Evolutionary conservation across 2,888 invertebrate genomes (phyloP).

Genomic region (Thereva unica): DNA sequence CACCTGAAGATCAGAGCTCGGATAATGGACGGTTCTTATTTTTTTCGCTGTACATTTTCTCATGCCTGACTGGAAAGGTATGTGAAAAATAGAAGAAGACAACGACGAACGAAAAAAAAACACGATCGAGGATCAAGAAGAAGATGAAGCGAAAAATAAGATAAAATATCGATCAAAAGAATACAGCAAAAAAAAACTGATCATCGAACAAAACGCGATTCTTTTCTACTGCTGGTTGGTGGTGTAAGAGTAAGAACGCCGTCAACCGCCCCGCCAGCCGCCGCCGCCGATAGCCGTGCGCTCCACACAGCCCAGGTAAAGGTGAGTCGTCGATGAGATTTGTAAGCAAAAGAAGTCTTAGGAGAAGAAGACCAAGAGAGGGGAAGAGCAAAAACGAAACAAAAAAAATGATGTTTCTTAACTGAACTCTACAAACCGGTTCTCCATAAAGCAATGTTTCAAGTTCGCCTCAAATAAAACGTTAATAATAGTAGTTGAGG

Average conservation of each 20-base stretch:
- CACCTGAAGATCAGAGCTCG: conserved; percentile 8
- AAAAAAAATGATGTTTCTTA: conserved; percentile 21
- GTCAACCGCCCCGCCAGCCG: too few species aligned
- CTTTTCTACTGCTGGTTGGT: too few species aligned
- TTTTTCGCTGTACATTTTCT: conserved; percentile 1
- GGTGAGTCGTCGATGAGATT: background rate
- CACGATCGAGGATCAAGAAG: conserved; percentile 21
- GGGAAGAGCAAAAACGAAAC: too few species aligned
- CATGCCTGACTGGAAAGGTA: conserved; percentile 2
- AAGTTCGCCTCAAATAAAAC: conserved; percentile 28
- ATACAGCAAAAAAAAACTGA: background rate
- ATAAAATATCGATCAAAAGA: background rate
- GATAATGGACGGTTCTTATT: conserved; percentile 15
- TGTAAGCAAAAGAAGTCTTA: too few species aligned
- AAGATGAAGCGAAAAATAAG: conserved; percentile 16
- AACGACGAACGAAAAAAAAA: conserved; percentile 15
- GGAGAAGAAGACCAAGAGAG: too few species aligned
- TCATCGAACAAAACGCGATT: background rate
- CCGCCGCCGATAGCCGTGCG: background rate
- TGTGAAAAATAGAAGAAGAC: conserved; percentile 1
- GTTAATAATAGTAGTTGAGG: conserved; percentile 31
- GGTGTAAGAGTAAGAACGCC: too few species aligned
- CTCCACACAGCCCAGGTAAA: background rate
- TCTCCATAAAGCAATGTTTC: conserved; percentile 7
- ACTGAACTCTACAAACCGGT: conserved; percentile 32